Evolutionary conservation across 2,888 invertebrate genomes (phyloP).

Genomic region (Unio delphinus): DNA sequence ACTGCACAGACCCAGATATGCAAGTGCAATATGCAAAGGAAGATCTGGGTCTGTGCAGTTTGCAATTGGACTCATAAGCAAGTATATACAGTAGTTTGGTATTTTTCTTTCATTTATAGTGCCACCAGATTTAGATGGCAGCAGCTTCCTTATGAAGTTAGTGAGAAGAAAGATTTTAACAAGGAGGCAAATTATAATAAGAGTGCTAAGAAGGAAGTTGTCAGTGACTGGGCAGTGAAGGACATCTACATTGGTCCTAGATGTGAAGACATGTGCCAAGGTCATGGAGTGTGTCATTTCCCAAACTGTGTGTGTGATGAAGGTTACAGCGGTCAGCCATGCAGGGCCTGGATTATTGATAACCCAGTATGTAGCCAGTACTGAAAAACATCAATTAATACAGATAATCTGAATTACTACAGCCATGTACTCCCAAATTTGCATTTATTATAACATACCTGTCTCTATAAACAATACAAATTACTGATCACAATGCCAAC

Average conservation of each 20-base stretch:
- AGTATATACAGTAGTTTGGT: background rate
- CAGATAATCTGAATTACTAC: too few relatives aligned
- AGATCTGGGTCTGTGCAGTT: too few relatives aligned
- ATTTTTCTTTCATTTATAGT: slow-evolving; percentile 34
- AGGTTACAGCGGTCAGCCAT: slow-evolving; percentile 55
- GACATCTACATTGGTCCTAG: slow-evolving; percentile 71
- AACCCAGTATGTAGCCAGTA: slow-evolving; percentile 42
- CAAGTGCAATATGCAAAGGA: too few relatives aligned
- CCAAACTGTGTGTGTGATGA: slow-evolving; percentile 61
- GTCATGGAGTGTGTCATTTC: slow-evolving; percentile 68
- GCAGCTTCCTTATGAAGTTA: slow-evolving; percentile 42
- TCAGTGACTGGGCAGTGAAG: slow-evolving; percentile 66
- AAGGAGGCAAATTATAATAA: too few relatives aligned
- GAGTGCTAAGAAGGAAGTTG: slow-evolving; percentile 20
- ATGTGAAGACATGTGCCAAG: slow-evolving; percentile 67
- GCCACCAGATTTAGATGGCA: slow-evolving; percentile 69
- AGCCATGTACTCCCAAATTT: too few relatives aligned
- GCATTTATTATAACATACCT: too few relatives aligned
- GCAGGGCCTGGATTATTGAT: slow-evolving; percentile 30
- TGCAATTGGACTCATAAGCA: too few relatives aligned
- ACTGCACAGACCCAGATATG: too few relatives aligned
- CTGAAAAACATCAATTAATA: background rate
- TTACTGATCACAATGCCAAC: too few relatives aligned
- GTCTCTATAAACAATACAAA: too few relatives aligned
- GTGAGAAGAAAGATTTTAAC: too few relatives aligned